These are phyloP conservation scores for Calosoma granatense DNA, from an alignment of 1,140 invertebrate genomes.

Conservation along the genomic window DNA sequence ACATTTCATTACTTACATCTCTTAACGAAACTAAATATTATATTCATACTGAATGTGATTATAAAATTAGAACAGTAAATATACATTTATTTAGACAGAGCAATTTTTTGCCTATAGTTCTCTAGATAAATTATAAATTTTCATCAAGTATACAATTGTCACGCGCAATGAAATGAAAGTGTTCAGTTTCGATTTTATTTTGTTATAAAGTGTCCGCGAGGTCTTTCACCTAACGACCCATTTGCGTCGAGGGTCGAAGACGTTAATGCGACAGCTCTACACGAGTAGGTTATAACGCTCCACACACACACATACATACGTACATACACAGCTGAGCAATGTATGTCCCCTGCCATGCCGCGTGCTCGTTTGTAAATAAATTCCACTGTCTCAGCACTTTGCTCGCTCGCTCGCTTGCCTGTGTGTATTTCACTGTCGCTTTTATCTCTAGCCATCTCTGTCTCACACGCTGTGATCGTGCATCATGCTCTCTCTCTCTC, in stretches of 20 bases:
- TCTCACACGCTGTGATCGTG: neutral
- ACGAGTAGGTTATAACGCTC: no score
- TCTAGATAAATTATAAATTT: no score
- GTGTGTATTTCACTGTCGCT: slow-evolving; percentile 1
- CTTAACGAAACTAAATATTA: no score
- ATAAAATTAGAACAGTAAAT: no score
- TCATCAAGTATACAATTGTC: no score
- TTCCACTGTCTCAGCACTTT: neutral
- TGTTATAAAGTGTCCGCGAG: slow-evolving; percentile 8
- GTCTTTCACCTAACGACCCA: neutral
- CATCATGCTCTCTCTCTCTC: neutral
- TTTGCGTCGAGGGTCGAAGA: neutral
- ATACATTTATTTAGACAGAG: no score
- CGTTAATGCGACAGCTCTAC: neutral
- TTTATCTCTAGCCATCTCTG: neutral
- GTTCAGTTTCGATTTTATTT: no score
- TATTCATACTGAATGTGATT: no score
- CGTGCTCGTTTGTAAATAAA: slow-evolving; percentile 1
- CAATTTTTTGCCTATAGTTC: no score
- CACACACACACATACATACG: neutral
- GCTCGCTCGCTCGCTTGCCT: neutral
- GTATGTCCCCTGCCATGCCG: neutral
- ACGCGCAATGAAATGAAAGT: no score
- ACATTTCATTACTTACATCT: no score
- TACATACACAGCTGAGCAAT: neutral